Evolutionary conservation across 2,113 vertebrate species (phyloP).

Genomic region (Nycticorax nycticorax): DNA sequence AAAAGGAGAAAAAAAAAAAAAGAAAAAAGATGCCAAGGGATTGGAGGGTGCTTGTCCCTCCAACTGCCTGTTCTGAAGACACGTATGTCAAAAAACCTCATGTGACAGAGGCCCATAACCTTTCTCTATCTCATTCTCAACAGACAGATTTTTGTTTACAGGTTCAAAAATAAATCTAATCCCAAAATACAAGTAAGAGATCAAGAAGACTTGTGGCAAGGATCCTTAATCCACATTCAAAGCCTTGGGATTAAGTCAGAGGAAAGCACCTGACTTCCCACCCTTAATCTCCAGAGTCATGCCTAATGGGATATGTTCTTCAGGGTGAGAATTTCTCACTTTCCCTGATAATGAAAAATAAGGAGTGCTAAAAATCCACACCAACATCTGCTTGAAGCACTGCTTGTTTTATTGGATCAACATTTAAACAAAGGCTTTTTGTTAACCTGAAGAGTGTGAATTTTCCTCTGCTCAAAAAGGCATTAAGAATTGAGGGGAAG

Average conservation of each 20-base stretch:
- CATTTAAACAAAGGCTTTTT: constrained; percentile 8
- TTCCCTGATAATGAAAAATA: neutral
- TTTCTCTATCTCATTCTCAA: neutral
- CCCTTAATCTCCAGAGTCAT: constrained; percentile 1
- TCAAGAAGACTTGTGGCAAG: neutral
- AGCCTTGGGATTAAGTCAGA: neutral
- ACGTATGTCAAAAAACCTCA: neutral
- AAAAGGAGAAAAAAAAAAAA: too few relatives aligned
- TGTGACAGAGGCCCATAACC: neutral
- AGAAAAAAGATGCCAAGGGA: neutral
- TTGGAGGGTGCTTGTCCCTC: neutral
- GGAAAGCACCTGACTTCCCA: constrained; percentile 35
- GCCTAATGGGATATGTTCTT: constrained; percentile 3
- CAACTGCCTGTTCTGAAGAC: neutral
- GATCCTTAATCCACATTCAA: neutral
- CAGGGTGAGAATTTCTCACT: constrained; percentile 32
- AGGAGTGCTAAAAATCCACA: neutral
- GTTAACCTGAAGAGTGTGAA: neutral
- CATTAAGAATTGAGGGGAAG: neutral
- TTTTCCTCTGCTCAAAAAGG: neutral
- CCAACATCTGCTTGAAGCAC: neutral
- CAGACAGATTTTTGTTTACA: neutral
- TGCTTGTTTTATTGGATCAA: neutral
- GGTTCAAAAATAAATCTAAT: neutral
- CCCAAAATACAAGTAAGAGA: neutral